Evolutionary conservation across 2,888 invertebrate species (phyloP), one percentile per base, ranked within the genome.

Genomic region (Arenicola marina): DNA sequence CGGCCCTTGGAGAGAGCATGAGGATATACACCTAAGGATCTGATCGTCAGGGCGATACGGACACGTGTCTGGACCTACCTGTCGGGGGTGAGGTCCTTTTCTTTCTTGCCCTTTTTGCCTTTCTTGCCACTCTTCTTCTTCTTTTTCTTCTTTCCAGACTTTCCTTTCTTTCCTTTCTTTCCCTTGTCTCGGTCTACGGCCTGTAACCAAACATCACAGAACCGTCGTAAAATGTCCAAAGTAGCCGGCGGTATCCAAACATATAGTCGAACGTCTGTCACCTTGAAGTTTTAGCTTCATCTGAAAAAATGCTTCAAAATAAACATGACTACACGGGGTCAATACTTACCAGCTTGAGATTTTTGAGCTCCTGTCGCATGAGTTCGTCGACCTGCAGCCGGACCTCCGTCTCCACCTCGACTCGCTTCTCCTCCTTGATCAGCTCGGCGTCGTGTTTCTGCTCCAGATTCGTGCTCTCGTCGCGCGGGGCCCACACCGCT

Each of bases 61-160:
- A 11, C 48, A n/a, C 24, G 18, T n/a, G 48, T n/a, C 24, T 38
- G 43, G n/a, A 24, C 53, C 44, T 68, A 81, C 79, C 95, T 87
- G 78, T 96, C 95, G 0, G 87, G 88, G 0, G 96, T 96, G 56
- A 96, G 85, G 84, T 96, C 95, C 82, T 95, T 95, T 78, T 95
- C 94, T 82, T 93, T 94, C 82, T 93, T 94, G 67, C 84, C 84
- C 85, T 92, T 94, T 81, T 95, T 95, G 70, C 88, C 89, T 78
- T 81, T 81, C 66, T 73, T 73, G 68, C 78, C 78, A 43, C 76
- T 76, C 68, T 91, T 91, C 82, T 95, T 95, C 75, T 62, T 62
- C 21, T 88, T 89, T 78, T 83, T 83, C 76, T 93, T 93, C 68
- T 89, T 90, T 7, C 79, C 81, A 56, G 78, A 78, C 59, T 81